Percentiles rank a stretch among this genome's conserved stretches.
phyloP scores from a whole-genome alignment of 2,888 invertebrate genomes.

The Himalopsyche tibetana region DNA sequence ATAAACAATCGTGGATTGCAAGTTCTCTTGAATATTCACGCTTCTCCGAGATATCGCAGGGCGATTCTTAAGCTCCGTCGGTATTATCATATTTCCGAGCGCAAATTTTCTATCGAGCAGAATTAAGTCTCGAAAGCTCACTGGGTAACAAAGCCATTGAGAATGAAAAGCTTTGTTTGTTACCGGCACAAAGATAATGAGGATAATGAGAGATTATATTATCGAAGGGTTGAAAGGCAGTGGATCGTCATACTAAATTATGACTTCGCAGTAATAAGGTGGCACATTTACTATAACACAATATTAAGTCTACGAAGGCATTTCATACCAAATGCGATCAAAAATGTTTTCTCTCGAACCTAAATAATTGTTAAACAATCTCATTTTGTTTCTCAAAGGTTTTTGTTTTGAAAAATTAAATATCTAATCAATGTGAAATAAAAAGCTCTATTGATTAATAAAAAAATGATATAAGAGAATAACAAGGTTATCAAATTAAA shows the following conservation, averaged over 20 bases:
- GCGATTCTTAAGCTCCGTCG: slow-evolving; percentile 51
- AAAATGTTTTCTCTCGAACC: too few relatives aligned
- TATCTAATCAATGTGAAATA: too few relatives aligned
- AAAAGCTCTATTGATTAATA: too few relatives aligned
- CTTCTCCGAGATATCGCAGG: slow-evolving; percentile 49
- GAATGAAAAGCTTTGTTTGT: slow-evolving; percentile 16
- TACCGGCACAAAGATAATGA: slow-evolving; percentile 57
- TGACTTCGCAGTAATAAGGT: slow-evolving; percentile 13
- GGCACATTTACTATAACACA: not conserved
- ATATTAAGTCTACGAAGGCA: not conserved
- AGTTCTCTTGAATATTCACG: slow-evolving; percentile 64
- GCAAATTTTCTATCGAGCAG: slow-evolving; percentile 59
- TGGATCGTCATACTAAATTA: slow-evolving; percentile 54
- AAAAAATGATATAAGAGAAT: too few relatives aligned
- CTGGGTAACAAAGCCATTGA: slow-evolving; percentile 50
- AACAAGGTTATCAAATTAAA: too few relatives aligned
- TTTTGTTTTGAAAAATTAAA: too few relatives aligned
- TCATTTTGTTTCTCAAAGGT: too few relatives aligned
- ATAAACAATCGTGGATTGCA: slow-evolving; percentile 64
- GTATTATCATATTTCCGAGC: slow-evolving; percentile 63
- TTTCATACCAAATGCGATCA: too few relatives aligned
- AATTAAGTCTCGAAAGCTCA: slow-evolving; percentile 53
- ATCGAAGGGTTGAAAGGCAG: slow-evolving; percentile 49
- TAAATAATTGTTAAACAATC: too few relatives aligned
- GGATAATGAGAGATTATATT: slow-evolving; percentile 62